Base-by-base conservation (phyloP, 1,140 invertebrate genomes). In the Chymomyza costata region DNA sequence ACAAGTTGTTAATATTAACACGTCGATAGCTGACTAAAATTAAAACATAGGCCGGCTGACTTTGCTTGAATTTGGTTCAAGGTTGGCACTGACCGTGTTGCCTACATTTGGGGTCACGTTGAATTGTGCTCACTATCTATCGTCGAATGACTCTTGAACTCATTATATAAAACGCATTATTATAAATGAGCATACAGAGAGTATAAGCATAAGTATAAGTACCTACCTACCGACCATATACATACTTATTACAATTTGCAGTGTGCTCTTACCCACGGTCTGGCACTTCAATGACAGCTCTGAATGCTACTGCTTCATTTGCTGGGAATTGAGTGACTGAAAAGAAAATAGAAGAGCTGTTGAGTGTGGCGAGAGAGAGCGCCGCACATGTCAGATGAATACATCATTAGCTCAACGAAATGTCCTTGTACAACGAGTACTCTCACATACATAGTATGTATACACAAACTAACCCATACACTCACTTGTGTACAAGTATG, bases 391-490 rank as follows among this genome's bases (percentile, higher is more conserved):
- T 60, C 44, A 78, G 78, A 63, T 76, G 71, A 76, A 76, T 76
- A 76, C 71, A 66, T 76, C 66, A 76, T 76, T 76, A 76, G 71
- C 71, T 76, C 66, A 57, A 78, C 71, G 45, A 78, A 78, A 63
- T 78, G 73, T 71, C 57, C 66, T 48, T 62, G 50, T 31, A 43
- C 35, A 46, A 31, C 49, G 43, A 1, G 17, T 40, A 44, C 19
- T 49, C 15, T 31, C 39, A 35, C 18, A 34, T 21, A 54, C 15
- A 38, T n/a, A n/a, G n/a, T n/a, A n/a, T n/a, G n/a, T n/a, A n/a
- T n/a, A n/a, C n/a, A n/a, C n/a, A n/a, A n/a, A n/a, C n/a, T n/a
- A n/a, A n/a, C n/a, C n/a, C 51, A 21, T 34, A 17, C 40, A 47
- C 40, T 44, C 34, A 56, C 43, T n/a, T n/a, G n/a, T n/a, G n/a